Evolutionary conservation across 2,113 vertebrate genomes (phyloP), one percentile per base, ranked within the genome.

Genomic region (Mirounga angustirostris): DNA sequence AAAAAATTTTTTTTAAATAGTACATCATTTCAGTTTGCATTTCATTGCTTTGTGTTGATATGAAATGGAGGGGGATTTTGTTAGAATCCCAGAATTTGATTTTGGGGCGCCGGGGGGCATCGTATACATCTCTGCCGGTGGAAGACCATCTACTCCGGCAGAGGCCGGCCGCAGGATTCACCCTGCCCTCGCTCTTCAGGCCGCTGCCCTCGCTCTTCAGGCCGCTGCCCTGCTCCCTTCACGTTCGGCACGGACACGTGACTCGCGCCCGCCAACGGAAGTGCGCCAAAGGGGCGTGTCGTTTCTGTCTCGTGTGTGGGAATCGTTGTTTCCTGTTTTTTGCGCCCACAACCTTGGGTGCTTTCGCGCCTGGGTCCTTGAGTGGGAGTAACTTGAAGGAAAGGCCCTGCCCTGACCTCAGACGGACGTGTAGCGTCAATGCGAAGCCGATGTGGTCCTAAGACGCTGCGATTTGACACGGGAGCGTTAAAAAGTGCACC

Each of bases 381-480:
- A 52, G 36, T 79, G 59, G 78, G 36, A 26, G 18, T 28, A 46
- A n/a, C 58, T 24, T 11, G 52, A 88, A 92, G 33, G 52, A 59
- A n/a, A 59, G 2, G 36, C 26, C 40, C 36, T 46, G 0, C 1
- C 2, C 56, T 28, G 40, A 5, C n/a, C 28, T 1, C 2, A n/a
- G 21, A 13, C 2, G 12, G 36, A 14, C 22, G 4, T 1, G 10
- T 24, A 71, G 74, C 13, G 26, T 71, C 15, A 14, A 7, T 30
- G 12, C 90, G 81, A 76, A 90, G 21, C 9, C 69, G 8, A 50
- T 58, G 4, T 18, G 26, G 3, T 65, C 89, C 12, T 28, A 19
- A 81, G 33, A 1, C 46, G 7, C 30, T 28, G 26, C 22, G 12
- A 50, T n/a, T 16, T n/a, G 40, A n/a, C 16, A 5, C 30, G 61